Evolutionary conservation across 2,888 invertebrate genomes (phyloP), one percentile per base, ranked within the genome.

Genomic region (Julus scanicus): DNA sequence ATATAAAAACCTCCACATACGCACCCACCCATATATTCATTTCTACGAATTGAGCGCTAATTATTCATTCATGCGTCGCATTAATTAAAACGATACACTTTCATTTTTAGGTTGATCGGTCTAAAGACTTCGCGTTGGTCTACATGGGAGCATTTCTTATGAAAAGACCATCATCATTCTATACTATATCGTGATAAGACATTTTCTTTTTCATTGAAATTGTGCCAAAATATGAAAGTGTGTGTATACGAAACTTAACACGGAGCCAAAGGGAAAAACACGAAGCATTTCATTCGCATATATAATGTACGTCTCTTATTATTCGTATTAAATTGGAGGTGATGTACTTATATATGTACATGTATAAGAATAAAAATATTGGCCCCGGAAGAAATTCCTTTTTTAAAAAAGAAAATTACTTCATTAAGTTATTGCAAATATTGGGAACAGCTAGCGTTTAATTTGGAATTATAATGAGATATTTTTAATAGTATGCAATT

Each of bases 201-300:
- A 53, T 71, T 80, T 80, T 80, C 37, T 29, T 80, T 80, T 80
- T 80, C 37, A 29, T 80, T 80, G 80, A 80, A 80, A 80, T 80
- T 37, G 80, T 80, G 80, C 80, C 80, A 80, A 80, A 80, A 80
- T 80, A 80, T 44, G 44, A 29, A 71, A 71, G 71, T 80, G 37
- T n/a, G n/a, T n/a, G n/a, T n/a, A n/a, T n/a, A n/a, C n/a, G n/a
- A n/a, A n/a, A n/a, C n/a, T n/a, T n/a, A 80, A 80, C 80, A 11
- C 80, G 71, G 80, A 13, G 29, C 37, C 4, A 37, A 39, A 80
- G 37, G 37, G 80, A 15, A 80, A 80, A 80, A 80, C 80, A 29
- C 29, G 29, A 29, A 29, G 29, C 29, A 57, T 57, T 37, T 71
- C 71, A 39, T 15, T 80, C 80, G 29, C 4, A 17, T 15, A 17